phyloP scores from a whole-genome alignment of 2,113 vertebrate species.

The Phrynosoma platyrhinos region DNA sequence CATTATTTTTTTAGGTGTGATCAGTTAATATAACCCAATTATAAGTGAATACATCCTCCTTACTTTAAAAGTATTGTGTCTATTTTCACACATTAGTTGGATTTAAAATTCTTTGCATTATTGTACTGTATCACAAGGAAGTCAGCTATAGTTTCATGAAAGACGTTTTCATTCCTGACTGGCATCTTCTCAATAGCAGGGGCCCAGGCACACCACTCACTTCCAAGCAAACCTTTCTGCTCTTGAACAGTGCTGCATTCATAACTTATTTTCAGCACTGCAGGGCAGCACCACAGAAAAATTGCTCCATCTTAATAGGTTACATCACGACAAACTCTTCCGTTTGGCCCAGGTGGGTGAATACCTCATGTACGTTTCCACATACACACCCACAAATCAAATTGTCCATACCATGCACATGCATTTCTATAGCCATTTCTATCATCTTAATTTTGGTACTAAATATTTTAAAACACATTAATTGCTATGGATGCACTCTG shows the following conservation, averaged over 20 bases:
- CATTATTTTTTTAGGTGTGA: constrained; percentile 61
- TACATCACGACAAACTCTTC: constrained; percentile 79
- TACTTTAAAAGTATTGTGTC: constrained; percentile 34
- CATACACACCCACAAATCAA: constrained; percentile 61
- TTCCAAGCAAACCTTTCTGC: constrained; percentile 83
- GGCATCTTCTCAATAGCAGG: constrained; percentile 85
- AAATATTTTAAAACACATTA: neutral
- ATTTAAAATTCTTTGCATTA: constrained; percentile 76
- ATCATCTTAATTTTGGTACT: neutral
- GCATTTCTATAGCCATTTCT: constrained; percentile 46
- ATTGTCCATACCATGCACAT: constrained; percentile 47
- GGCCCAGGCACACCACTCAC: constrained; percentile 82
- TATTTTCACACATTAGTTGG: constrained; percentile 73
- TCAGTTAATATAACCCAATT: constrained; percentile 57
- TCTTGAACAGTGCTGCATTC: constrained; percentile 83
- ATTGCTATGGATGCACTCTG: neutral
- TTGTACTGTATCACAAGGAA: constrained; percentile 81
- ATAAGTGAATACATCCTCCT: constrained; percentile 63
- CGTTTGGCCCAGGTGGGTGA: constrained; percentile 76
- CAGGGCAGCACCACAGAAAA: constrained; percentile 80
- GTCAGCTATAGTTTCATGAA: constrained; percentile 82
- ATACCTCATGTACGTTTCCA: constrained; percentile 63
- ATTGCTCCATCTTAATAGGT: constrained; percentile 77
- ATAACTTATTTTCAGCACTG: constrained; percentile 79
- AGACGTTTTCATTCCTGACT: constrained; percentile 87